Base-by-base conservation (phyloP, 2,113 vertebrate genomes). In the Geococcyx californianus region DNA sequence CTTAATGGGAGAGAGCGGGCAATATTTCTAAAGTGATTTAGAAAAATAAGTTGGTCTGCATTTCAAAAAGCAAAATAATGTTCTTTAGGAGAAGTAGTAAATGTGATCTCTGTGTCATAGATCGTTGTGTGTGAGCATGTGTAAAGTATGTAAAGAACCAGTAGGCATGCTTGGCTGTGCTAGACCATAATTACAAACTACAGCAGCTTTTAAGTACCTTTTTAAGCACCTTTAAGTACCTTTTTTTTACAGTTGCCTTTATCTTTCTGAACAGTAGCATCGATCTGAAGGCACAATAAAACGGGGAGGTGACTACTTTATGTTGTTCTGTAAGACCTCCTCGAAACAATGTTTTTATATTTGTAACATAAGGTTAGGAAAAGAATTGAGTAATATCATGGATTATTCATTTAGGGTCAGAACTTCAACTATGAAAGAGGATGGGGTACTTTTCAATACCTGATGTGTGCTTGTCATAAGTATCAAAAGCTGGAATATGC, bases 1-100 rank as follows among this genome's bases (percentile, higher is more conserved):
- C 44, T 44, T 47, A 21, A 17, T n/a, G 36, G 74, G 19, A 62
- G 19, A 6, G 1, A 4, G 36, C 0, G 3, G 47, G 33, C 8
- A 15, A 1, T 28, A 44, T 55, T 47, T 69, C 15, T 4, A 16
- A 47, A 25, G 12, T 60, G 21, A 33, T 31, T 63, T 68, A 15
- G 8, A 44, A 31, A 79, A 21, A 4, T 15, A 49, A 36, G 13
- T 23, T 49, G 23, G 25, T 33, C 0, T 4, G 6, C 6, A 3
- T 49, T 83, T 88, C 23, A 67, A 58, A 85, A 92, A 33, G 5
- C 13, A 59, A 64, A 80, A 6, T 13, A 63, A 31, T 80, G 14
- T n/a, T 79, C 6, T 10, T 73, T 6, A 34, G 25, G 25, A 10
- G 19, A 38, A 55, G 31, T 34, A 24, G 38, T 55, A 60, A 44